phyloP scores from a whole-genome alignment of 2,888 invertebrate genomes.

The Acheta domesticus region DNA sequence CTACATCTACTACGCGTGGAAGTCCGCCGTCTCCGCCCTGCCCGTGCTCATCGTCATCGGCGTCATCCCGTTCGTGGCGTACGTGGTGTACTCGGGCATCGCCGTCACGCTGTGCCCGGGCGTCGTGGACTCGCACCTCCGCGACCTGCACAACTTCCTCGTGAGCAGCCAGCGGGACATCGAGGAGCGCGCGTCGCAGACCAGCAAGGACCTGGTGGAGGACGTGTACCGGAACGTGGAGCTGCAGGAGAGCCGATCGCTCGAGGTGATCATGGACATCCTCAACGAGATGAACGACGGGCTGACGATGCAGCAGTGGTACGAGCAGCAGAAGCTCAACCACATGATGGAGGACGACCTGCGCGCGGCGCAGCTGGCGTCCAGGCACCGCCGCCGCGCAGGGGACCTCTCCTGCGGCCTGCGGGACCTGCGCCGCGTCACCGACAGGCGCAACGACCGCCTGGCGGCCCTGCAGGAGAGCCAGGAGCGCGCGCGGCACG shows the following conservation, averaged over 20 bases:
- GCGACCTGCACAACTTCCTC: background rate
- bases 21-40: background rate
- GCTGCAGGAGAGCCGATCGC: background rate
- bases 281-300: slow-evolving; percentile 1
- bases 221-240: background rate
- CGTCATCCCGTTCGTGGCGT: background rate
- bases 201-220: background rate
- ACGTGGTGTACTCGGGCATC: background rate
- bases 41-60: background rate
- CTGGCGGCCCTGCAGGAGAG: background rate
- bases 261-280: background rate
- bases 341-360: slow-evolving; percentile 1
- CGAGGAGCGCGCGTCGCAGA: background rate
- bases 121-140: background rate
- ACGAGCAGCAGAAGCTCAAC: slow-evolving; percentile 2
- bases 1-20: background rate
- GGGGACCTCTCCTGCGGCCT: background rate
- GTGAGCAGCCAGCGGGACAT: background rate
- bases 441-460: background rate
- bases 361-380: background rate
- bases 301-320: background rate
- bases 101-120: background rate
- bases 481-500: background rate
- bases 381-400: background rate
- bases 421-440: background rate